Base-by-base conservation (phyloP, 2,888 invertebrate species). In the Ormyrus rosae region DNA sequence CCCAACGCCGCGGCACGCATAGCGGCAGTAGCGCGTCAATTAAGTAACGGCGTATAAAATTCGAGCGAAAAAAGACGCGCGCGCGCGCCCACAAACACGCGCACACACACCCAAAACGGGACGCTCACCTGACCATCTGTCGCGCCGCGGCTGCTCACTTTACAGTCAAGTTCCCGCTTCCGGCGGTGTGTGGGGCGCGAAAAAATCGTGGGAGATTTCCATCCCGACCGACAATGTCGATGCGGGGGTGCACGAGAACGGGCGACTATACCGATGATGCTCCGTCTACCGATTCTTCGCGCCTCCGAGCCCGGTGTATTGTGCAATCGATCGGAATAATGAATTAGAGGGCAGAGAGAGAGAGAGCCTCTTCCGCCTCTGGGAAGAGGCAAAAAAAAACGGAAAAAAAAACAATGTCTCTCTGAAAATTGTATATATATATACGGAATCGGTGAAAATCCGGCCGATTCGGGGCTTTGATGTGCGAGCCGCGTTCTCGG, bases 391-490 rank as follows among this genome's bases (percentile, higher is more conserved):
- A 1, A 19, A 19, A 19, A 19, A 19, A 1, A 34, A 56, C 19
- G 50, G 11, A 64, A 71, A 80, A 79, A 82, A 74, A 79, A 77
- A 75, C 53, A 70, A 80, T 78, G 69, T 76, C 68, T 50, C 71
- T 60, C 60, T 72, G 64, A 34, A 65, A 81, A 86, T 88, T 85
- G 85, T 34, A 34, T 34, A 34, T 13, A 34, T 13, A 13, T 4
- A 4, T 83, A 81, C 83, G 84, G 82, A 86, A 88, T 88, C 84
- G 85, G 86, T 84, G 87, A 86, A 89, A 89, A 88, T 85, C 82
- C 61, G 56, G 48, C 56, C 19, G 50, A 34, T 34, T 34, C 34
- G 34, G 34, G 13, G 61, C 81, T 81, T 77, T 78, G 81, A 81
- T 78, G 77, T 78, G 34, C 34, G 34, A n/a, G 9, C 71, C 65